These are phyloP conservation scores for Lamprotornis superbus DNA, from an alignment of 2,113 vertebrate genomes.

Conservation along the genomic window DNA sequence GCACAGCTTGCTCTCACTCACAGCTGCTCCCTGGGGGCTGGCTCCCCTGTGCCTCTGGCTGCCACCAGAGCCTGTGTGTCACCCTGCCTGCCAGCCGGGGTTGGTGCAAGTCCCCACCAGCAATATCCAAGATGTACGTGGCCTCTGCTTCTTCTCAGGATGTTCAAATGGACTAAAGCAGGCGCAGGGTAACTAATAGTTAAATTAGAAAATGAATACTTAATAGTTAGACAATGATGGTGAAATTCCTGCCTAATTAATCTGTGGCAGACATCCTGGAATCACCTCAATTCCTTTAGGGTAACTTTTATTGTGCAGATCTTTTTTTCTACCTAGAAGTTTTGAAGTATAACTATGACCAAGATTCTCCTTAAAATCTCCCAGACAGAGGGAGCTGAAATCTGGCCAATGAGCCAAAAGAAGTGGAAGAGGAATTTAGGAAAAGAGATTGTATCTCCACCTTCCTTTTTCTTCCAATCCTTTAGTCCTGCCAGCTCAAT, in stretches of 20 bases:
- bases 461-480: not conserved
- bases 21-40: not conserved
- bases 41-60: not conserved
- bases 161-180: not conserved
- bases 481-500: not conserved
- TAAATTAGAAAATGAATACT: not conserved
- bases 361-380: not conserved
- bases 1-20: not conserved
- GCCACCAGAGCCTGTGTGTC: not conserved
- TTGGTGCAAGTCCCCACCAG: not conserved
- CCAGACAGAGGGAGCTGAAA: not conserved
- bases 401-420: not conserved
- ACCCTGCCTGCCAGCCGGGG: not conserved
- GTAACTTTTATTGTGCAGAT: not conserved
- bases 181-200: not conserved
- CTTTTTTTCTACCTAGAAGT: not conserved
- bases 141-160: not conserved
- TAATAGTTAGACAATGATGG: not conserved
- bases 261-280: not conserved
- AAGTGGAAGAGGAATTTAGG: not conserved
- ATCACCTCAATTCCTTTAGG: not conserved
- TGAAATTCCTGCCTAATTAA: not conserved
- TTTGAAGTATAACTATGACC: not conserved
- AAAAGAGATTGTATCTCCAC: not conserved
- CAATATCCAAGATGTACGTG: no score